Conservation (phyloP, 2,888 invertebrate genomes). For the Phymatocera aterrima region DNA sequence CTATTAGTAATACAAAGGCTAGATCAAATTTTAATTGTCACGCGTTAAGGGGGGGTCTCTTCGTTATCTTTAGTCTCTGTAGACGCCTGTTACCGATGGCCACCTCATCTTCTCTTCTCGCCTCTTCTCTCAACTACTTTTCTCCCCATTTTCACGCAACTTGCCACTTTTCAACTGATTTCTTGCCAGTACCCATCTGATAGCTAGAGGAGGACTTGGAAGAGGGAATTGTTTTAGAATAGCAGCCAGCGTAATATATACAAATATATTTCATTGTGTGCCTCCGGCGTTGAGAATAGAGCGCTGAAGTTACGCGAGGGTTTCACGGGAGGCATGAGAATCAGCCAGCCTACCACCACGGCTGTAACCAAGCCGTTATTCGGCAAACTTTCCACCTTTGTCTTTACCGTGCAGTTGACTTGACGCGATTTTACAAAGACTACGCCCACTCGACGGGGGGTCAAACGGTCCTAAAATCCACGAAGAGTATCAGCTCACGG, state of each 20-base stretch:
- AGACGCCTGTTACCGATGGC: conserved; percentile 48
- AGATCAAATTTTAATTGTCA: conserved; percentile 66
- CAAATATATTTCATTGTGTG: conserved; percentile 43
- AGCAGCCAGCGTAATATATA: conserved; percentile 39
- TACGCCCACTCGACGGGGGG: not conserved
- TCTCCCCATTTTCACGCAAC: not conserved
- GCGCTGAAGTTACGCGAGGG: conserved; percentile 5
- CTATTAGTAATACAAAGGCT: conserved; percentile 67
- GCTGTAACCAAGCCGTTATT: not conserved
- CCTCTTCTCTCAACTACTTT: not conserved
- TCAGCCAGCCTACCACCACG: conserved; percentile 12
- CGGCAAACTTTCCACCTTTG: conserved; percentile 41
- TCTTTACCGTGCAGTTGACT: conserved; percentile 31
- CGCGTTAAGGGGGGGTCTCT: conserved; percentile 51
- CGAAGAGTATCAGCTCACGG: conserved; percentile 38
- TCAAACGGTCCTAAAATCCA: conserved; percentile 27
- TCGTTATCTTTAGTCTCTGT: conserved; percentile 46
- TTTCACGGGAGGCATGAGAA: not conserved
- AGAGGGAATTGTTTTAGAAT: conserved; percentile 41
- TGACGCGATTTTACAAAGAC: not conserved
- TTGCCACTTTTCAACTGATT: conserved; percentile 32
- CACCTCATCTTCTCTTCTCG: not conserved
- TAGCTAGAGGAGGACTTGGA: conserved; percentile 15
- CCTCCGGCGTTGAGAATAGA: conserved; percentile 30
- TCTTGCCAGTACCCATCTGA: conserved; percentile 27